Evolutionary conservation across 2,888 invertebrate species (phyloP).

Genomic region (Stegophylla sp.): DNA sequence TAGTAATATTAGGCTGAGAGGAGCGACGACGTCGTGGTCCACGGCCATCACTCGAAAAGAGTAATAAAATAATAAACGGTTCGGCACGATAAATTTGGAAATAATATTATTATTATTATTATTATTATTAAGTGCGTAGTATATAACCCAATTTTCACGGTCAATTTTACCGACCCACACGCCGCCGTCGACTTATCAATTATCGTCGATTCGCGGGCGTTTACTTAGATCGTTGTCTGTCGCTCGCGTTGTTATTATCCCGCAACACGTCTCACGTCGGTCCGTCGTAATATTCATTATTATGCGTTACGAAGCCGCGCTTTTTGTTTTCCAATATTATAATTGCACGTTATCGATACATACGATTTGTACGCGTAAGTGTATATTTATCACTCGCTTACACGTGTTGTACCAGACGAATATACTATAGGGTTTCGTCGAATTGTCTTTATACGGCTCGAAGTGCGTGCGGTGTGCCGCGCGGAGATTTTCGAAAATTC

Average conservation of each 20-base stretch:
- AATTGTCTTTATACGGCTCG: neutral
- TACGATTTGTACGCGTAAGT: neutral
- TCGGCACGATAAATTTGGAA: neutral
- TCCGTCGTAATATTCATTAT: too few relatives aligned
- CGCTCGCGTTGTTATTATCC: too few relatives aligned
- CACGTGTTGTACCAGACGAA: too few relatives aligned
- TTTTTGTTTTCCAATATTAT: conserved; percentile 14
- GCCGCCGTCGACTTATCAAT: conserved; percentile 19
- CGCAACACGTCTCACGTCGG: too few relatives aligned
- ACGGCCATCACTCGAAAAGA: too few relatives aligned
- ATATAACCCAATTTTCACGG: conserved; percentile 52
- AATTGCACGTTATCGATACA: conserved; percentile 41
- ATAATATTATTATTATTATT: neutral
- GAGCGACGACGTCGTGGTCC: too few relatives aligned
- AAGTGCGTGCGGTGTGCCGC: neutral
- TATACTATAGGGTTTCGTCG: conserved; percentile 25
- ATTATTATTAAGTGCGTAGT: neutral
- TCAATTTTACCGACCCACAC: conserved; percentile 46
- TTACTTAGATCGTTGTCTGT: conserved; percentile 54
- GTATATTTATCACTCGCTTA: too few relatives aligned
- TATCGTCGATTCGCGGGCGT: conserved; percentile 53
- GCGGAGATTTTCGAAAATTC: neutral
- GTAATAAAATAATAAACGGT: too few relatives aligned
- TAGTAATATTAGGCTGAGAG: too few relatives aligned
- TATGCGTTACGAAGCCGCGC: neutral